Conservation (phyloP, 2,797 vertebrate species). For the Malurus splendens region DNA sequence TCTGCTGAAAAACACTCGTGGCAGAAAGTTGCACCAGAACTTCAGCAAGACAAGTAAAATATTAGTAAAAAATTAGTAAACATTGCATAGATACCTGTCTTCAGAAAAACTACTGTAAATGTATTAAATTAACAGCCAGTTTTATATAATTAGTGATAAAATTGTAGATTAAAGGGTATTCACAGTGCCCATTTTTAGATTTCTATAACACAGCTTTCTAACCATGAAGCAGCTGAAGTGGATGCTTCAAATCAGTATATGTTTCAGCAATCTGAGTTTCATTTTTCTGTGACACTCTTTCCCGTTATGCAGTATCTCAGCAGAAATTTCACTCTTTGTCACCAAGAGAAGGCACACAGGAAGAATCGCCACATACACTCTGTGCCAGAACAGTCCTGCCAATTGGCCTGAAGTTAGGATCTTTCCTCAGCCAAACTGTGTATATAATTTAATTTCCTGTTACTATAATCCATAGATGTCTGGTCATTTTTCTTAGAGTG, state of each 20-base stretch:
- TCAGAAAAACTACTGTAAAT: background rate
- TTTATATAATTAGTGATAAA: background rate
- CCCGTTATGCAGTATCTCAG: background rate
- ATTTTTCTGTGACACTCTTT: background rate
- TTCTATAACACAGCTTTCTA: background rate
- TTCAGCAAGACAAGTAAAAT: background rate
- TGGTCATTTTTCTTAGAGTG: background rate
- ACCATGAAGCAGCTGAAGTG: background rate
- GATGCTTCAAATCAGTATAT: background rate
- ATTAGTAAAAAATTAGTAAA: background rate
- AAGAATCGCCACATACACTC: background rate
- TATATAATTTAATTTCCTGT: background rate
- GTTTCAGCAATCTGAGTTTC: background rate
- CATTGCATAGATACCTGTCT: background rate
- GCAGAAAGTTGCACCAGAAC: background rate
- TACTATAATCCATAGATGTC: background rate
- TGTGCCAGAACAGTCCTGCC: background rate
- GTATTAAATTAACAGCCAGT: background rate
- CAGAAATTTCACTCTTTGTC: background rate
- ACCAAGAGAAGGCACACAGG: background rate
- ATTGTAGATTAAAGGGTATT: background rate
- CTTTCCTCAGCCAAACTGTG: background rate
- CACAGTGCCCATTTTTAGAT: background rate
- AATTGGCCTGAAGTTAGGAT: background rate
- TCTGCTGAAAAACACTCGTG: background rate